phyloP scores from a whole-genome alignment of 2,797 vertebrate species.

The Cryptoblepharus egeriae region DNA sequence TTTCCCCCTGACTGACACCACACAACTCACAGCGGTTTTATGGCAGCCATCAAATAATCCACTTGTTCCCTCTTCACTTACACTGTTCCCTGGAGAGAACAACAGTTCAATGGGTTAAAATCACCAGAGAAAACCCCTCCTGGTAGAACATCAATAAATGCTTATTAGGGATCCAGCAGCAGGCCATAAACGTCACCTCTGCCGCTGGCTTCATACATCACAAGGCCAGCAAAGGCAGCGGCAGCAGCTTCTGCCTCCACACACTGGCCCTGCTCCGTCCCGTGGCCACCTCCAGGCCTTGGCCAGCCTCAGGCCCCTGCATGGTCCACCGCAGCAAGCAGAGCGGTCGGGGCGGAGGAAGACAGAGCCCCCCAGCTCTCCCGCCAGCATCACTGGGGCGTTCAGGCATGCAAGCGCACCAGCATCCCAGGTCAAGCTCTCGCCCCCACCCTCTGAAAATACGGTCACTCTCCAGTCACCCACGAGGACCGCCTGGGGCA shows the following conservation, averaged over 20 bases:
- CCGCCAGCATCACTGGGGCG: background rate
- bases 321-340: background rate
- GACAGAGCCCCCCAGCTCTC: too few relatives aligned
- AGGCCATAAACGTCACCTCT: background rate
- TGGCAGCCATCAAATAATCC: conserved; percentile 12
- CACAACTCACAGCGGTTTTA: background rate
- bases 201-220: background rate
- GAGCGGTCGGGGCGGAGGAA: too few relatives aligned
- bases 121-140: background rate
- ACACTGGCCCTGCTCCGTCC: background rate
- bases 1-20: background rate
- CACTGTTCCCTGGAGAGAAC: background rate
- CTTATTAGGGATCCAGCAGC: background rate
- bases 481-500: too few relatives aligned
- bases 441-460: too few relatives aligned
- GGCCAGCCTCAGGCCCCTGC: background rate
- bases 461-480: too few relatives aligned
- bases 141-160: background rate
- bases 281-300: background rate
- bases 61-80: background rate
- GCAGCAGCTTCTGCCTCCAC: too few relatives aligned
- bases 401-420: too few relatives aligned
- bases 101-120: background rate
- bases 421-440: too few relatives aligned
- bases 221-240: background rate